Evolutionary conservation across 2,888 invertebrate species (phyloP).

Genomic region (Andricus quercusramuli): DNA sequence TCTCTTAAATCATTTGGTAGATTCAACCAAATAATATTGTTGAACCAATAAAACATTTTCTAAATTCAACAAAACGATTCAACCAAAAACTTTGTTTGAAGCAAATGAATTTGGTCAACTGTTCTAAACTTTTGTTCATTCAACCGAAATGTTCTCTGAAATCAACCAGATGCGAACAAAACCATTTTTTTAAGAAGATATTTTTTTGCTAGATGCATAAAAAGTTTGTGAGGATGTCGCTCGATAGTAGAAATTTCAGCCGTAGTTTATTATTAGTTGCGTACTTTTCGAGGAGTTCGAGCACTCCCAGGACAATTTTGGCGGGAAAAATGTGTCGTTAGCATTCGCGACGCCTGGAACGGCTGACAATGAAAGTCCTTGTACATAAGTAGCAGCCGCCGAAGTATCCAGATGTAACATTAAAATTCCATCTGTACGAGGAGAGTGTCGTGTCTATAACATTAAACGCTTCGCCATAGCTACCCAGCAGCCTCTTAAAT

Average conservation of each 20-base stretch:
- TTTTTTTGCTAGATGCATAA: too few species aligned
- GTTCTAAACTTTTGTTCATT: too few species aligned
- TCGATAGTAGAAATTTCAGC: not conserved
- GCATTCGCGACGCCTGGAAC: constrained; percentile 19
- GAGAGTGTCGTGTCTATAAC: constrained; percentile 26
- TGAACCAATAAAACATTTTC: too few species aligned
- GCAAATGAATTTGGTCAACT: too few species aligned
- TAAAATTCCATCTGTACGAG: constrained; percentile 58
- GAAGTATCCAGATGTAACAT: constrained; percentile 48
- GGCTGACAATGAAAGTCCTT: constrained; percentile 15
- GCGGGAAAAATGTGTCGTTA: constrained; percentile 14
- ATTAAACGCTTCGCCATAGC: constrained; percentile 19
- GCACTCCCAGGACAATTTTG: constrained; percentile 6
- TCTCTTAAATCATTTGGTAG: too few species aligned
- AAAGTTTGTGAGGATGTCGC: too few species aligned
- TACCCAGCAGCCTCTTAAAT: constrained; percentile 45
- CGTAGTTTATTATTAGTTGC: constrained; percentile 1
- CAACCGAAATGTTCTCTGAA: too few species aligned
- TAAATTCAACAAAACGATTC: too few species aligned
- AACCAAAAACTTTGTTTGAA: too few species aligned
- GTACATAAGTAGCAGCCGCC: constrained; percentile 19
- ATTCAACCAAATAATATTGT: too few species aligned
- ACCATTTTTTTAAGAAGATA: too few species aligned
- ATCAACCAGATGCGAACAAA: too few species aligned
- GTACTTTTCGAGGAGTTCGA: not conserved